Evolutionary conservation across 1,140 invertebrate genomes (phyloP).

Genomic region (Trichomalopsis sarcophagae): DNA sequence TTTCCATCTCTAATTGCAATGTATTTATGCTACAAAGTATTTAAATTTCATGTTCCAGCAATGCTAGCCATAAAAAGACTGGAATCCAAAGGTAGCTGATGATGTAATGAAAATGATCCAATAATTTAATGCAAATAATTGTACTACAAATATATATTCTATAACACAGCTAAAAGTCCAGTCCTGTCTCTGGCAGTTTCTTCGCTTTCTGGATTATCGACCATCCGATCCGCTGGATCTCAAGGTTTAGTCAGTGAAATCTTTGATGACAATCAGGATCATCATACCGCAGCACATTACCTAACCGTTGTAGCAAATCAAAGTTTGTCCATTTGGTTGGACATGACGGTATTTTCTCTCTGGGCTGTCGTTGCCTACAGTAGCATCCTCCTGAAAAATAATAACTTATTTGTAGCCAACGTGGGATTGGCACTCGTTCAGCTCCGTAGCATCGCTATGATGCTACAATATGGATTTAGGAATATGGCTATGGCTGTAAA

Average conservation of each 20-base stretch:
- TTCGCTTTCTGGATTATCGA: slow-evolving; percentile 85
- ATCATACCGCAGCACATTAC: slow-evolving; percentile 81
- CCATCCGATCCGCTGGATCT: slow-evolving; percentile 83
- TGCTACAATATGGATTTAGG: slow-evolving; percentile 70
- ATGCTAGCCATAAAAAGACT: slow-evolving; percentile 88
- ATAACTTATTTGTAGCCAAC: slow-evolving; percentile 69
- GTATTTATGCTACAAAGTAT: slow-evolving; percentile 80
- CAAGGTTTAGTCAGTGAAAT: slow-evolving; percentile 82
- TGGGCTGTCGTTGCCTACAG: neutral
- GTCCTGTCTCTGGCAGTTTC: slow-evolving; percentile 86
- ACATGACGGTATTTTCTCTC: slow-evolving; percentile 63
- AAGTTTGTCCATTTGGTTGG: slow-evolving; percentile 69
- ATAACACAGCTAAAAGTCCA: slow-evolving; percentile 78
- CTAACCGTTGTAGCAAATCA: slow-evolving; percentile 77
- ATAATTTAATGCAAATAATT: neutral
- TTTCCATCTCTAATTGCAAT: slow-evolving; percentile 81
- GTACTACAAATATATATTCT: neutral
- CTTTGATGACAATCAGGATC: slow-evolving; percentile 82
- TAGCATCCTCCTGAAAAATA: neutral
- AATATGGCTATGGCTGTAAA: slow-evolving; percentile 83
- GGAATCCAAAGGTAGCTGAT: slow-evolving; percentile 83
- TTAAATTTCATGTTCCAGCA: slow-evolving; percentile 85
- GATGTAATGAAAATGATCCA: neutral
- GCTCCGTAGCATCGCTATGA: slow-evolving; percentile 74
- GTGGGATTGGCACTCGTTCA: slow-evolving; percentile 91